Evolutionary conservation across 2,113 vertebrate genomes (phyloP).

Genomic region (Esox niger): DNA sequence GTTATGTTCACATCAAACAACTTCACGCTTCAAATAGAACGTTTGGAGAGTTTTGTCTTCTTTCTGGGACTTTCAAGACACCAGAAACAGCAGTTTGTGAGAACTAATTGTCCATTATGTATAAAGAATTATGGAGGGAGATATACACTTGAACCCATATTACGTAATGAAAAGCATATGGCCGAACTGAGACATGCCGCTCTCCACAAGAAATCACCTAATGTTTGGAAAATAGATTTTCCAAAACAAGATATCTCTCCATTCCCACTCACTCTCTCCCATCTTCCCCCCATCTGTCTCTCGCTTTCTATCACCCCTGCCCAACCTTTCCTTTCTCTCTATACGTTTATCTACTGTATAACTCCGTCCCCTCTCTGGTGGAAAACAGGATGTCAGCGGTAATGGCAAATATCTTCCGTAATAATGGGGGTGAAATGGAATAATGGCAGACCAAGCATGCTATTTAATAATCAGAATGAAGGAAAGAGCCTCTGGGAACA

Average conservation of each 20-base stretch:
- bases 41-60: slow-evolving; percentile 32
- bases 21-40: slow-evolving; percentile 29
- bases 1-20: slow-evolving; percentile 35
- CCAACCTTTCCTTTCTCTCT: too few species aligned
- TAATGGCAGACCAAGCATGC: slow-evolving; percentile 30
- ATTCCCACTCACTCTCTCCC: too few species aligned
- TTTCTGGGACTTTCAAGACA: slow-evolving; percentile 21
- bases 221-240: too few species aligned
- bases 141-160: slow-evolving; percentile 9
- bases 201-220: too few species aligned
- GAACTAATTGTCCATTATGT: slow-evolving; percentile 41
- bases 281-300: too few species aligned
- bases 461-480: slow-evolving; percentile 48
- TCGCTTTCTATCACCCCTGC: too few species aligned
- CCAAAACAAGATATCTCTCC: too few species aligned
- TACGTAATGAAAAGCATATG: slow-evolving; percentile 45
- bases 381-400: slow-evolving; percentile 63
- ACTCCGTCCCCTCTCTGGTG: slow-evolving; percentile 24
- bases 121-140: slow-evolving; percentile 36
- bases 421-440: slow-evolving; percentile 43
- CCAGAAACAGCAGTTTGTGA: slow-evolving; percentile 47
- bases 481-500: slow-evolving; percentile 34
- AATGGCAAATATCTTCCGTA: slow-evolving; percentile 34
- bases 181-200: slow-evolving; percentile 12
- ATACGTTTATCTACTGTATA: slow-evolving; percentile 17